These are phyloP conservation scores for Carduelis carduelis DNA, from an alignment of 2,797 vertebrate genomes.

Conservation along the genomic window DNA sequence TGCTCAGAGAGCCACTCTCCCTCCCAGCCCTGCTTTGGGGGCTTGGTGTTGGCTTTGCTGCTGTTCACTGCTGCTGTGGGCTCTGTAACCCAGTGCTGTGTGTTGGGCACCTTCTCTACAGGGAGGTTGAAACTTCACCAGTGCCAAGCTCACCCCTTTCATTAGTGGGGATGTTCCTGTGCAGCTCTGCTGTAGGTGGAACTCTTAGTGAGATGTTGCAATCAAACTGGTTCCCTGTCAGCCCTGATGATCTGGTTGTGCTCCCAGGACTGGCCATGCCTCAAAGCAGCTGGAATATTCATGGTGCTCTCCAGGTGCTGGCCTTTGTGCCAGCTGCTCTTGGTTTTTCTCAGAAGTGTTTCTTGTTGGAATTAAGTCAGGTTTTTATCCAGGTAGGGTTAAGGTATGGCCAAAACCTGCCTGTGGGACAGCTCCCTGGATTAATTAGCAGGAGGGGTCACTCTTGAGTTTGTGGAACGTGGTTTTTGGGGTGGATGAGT, in stretches of 20 bases:
- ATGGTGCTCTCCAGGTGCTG: neutral
- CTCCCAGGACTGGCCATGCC: neutral
- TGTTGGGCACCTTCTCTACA: neutral
- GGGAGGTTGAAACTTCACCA: fast-evolving
- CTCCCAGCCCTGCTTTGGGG: neutral
- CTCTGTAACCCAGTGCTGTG: neutral
- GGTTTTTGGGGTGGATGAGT: neutral
- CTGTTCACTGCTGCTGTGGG: fast-evolving
- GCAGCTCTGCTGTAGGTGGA: neutral
- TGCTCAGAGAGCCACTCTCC: neutral
- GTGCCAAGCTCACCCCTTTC: fast-evolving
- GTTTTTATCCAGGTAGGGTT: neutral
- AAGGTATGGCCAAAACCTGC: neutral
- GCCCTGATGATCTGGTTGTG: neutral
- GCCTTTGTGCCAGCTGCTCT: neutral
- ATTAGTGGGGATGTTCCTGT: neutral
- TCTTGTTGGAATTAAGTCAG: neutral
- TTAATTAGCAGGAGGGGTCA: constrained; percentile 37
- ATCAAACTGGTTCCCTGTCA: neutral
- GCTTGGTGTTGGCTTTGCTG: neutral
- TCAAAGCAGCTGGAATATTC: neutral
- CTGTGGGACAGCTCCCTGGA: neutral
- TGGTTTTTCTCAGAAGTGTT: neutral
- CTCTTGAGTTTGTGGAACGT: constrained; percentile 1
- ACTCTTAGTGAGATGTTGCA: neutral